Percentiles rank a stretch among this genome's conserved stretches.
These are phyloP conservation scores for Petrocephalus microphthalmus DNA, from an alignment of 2,113 vertebrate genomes.

Conservation along the genomic window DNA sequence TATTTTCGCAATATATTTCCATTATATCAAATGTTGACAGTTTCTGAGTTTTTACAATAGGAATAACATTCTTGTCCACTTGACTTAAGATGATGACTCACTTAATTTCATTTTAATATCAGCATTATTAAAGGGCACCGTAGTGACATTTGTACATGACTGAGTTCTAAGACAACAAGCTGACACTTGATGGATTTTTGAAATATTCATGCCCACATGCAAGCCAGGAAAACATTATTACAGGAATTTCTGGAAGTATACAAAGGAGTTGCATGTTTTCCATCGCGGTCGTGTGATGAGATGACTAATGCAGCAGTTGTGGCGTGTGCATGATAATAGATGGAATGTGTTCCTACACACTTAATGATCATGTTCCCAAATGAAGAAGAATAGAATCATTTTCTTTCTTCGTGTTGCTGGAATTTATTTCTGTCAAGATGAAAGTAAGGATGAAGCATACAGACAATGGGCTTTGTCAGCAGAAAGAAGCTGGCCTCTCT, in stretches of 20 bases:
- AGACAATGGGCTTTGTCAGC: neutral
- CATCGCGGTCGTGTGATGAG: neutral
- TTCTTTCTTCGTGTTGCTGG: neutral
- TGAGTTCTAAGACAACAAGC: neutral
- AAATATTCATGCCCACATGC: neutral
- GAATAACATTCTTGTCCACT: neutral
- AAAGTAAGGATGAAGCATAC: neutral
- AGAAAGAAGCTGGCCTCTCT: neutral
- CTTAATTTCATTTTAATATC: neutral
- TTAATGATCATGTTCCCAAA: neutral
- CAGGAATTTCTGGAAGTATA: neutral
- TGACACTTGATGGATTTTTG: conserved; percentile 4
- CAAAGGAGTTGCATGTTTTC: neutral
- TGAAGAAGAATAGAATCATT: conserved; percentile 1
- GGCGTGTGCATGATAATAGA: neutral
- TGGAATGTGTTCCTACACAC: neutral
- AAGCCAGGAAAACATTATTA: neutral
- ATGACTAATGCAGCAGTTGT: neutral
- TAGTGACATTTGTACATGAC: neutral
- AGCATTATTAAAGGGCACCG: neutral
- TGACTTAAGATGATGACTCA: neutral
- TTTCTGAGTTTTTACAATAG: neutral
- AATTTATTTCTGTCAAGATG: neutral
- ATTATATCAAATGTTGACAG: neutral
- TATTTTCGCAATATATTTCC: neutral